Evolutionary conservation across 2,113 vertebrate species (phyloP).

Genomic region (Charina bottae): DNA sequence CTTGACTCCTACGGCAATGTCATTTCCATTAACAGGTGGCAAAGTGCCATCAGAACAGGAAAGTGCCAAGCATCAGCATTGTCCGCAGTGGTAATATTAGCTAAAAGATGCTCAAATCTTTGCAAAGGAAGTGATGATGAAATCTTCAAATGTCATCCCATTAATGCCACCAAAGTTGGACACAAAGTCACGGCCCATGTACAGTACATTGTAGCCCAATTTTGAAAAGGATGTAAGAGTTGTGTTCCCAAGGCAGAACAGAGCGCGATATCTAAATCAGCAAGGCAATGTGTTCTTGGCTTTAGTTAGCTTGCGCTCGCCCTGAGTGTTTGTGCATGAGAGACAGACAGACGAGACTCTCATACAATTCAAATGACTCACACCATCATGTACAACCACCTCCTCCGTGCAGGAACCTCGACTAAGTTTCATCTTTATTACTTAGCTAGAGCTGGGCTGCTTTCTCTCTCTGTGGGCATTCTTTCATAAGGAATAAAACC

Average conservation of each 20-base stretch:
- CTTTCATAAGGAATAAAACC: background rate
- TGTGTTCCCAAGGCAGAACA: background rate
- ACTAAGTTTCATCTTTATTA: background rate
- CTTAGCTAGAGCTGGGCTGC: background rate
- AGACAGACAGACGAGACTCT: background rate
- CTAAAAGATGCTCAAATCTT: conserved; percentile 55
- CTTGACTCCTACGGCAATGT: conserved; percentile 54
- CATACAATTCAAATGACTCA: background rate
- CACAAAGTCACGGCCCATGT: background rate
- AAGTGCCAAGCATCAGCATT: conserved; percentile 60
- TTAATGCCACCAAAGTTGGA: conserved; percentile 34
- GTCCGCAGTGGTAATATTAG: conserved; percentile 58
- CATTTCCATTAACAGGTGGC: conserved; percentile 64
- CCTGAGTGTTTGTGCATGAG: background rate
- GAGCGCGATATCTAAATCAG: background rate
- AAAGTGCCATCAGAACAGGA: conserved; percentile 57
- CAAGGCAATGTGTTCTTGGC: background rate
- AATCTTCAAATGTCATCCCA: conserved; percentile 57
- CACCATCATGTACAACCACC: background rate
- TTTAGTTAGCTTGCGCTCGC: accelerated
- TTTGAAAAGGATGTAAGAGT: background rate
- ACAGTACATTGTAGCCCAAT: background rate
- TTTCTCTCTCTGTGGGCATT: background rate
- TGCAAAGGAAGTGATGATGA: conserved; percentile 49
- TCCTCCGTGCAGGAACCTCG: background rate